Base-by-base conservation (phyloP, 64 coral and sea anemone species). In the Actinia tenebrosa region DNA sequence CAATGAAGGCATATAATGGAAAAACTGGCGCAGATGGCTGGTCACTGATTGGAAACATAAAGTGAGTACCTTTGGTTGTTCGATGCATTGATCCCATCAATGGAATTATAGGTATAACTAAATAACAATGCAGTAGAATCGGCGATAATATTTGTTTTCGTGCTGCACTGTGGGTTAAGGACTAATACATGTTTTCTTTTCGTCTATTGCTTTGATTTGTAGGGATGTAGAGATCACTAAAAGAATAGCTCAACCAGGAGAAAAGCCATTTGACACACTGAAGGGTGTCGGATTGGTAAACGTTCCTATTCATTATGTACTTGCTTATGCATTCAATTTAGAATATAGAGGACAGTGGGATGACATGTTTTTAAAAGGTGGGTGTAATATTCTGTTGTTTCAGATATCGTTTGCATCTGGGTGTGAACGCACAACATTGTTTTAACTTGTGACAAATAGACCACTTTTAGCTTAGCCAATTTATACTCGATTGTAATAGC, bases 181-280 rank as follows among this genome's bases (percentile, higher is more conserved):
- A 66, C 7, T 20, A 37, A 37, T 37, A 22, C n/a, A 6, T 66
- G 22, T 66, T 66, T 23, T 66, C 19, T 66, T 66, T 4, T 20
- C 22, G 4, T n/a, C 19, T 10, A 23, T 66, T 66, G 19, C n/a
- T 66, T 50, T 50, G 47, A 23, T 43, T 69, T 53, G 16, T 25
- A 96, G 94, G 52, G 91, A 89, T 64, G 91, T 96, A 6, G 91
- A 96, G n/a, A 96, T 96, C 82, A 30, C 87, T 17, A 96, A 96
- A 58, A 72, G 88, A n/a, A 84, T 91, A 16, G 79, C 94, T 61
- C 84, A 86, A 63, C 60, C 94, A 10, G 91, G 91, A 44, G 94
- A 96, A 68, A 89, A 83, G 61, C 94, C 94, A 0, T 96, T 87
- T 87, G 94, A 96, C 17, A 83, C 86, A 50, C 89, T 88, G 11